Evolutionary conservation across 2,888 invertebrate species (phyloP).

Genomic region (Spodoptera littoralis): DNA sequence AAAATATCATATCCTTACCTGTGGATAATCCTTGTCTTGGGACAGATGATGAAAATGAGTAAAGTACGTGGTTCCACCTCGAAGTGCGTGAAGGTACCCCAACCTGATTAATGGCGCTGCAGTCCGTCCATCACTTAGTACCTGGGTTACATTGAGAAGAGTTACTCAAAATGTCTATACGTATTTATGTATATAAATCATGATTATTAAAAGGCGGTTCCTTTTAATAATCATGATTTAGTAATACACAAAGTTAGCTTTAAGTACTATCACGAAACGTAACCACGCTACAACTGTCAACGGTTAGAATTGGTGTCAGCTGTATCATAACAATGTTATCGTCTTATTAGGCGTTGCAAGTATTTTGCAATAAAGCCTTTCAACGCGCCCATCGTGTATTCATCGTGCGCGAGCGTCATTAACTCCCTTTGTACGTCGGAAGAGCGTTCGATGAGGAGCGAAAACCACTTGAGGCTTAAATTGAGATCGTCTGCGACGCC

Average conservation of each 20-base stretch:
- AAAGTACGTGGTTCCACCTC: slow-evolving; percentile 95
- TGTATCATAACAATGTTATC: slow-evolving; percentile 58
- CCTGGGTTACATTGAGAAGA: slow-evolving; percentile 66
- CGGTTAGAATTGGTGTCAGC: slow-evolving; percentile 28
- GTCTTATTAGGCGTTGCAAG: slow-evolving; percentile 68
- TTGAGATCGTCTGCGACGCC: slow-evolving; percentile 78
- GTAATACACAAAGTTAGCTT: no score
- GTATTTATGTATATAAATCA: no score
- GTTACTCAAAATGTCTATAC: no score
- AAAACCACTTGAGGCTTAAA: slow-evolving; percentile 81
- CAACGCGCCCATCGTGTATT: slow-evolving; percentile 73
- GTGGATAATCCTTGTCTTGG: slow-evolving; percentile 93
- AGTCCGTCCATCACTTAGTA: slow-evolving; percentile 97
- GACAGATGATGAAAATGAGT: slow-evolving; percentile 96
- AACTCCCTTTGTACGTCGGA: slow-evolving; percentile 77
- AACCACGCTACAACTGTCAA: neutral
- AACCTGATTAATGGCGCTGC: slow-evolving; percentile 95
- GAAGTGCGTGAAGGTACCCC: slow-evolving; percentile 93
- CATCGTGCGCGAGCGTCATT: slow-evolving; percentile 78
- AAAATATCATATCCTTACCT: slow-evolving; percentile 83
- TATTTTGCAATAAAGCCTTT: slow-evolving; percentile 77
- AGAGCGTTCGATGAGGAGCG: slow-evolving; percentile 75
- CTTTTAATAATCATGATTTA: no score
- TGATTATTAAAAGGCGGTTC: no score
- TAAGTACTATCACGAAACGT: no score